Evolutionary conservation across 2,113 vertebrate genomes (phyloP).

Genomic region (Forbesichthys papilliferus): DNA sequence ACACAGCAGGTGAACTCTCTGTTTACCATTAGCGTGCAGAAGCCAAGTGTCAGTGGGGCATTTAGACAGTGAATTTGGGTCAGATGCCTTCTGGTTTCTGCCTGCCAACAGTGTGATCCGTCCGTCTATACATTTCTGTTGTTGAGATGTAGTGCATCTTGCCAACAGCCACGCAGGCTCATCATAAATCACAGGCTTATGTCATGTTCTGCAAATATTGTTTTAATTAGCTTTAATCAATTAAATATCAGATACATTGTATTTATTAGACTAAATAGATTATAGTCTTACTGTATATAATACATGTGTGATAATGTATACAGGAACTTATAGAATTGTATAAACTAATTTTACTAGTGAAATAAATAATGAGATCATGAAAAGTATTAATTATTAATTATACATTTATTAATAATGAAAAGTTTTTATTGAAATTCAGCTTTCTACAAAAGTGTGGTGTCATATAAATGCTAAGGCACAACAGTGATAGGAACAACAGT

Average conservation of each 20-base stretch:
- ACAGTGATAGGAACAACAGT: neutral
- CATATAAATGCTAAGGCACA: neutral
- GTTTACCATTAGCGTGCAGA: slow-evolving; percentile 67
- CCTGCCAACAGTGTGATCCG: neutral
- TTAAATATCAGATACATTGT: no score
- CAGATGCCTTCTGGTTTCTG: neutral
- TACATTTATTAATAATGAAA: neutral
- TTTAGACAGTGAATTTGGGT: slow-evolving; percentile 3
- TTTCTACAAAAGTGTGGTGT: neutral
- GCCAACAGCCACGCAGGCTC: no score
- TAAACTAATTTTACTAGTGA: neutral
- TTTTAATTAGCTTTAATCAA: no score
- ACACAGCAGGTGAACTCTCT: slow-evolving; percentile 52
- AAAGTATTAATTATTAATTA: no score
- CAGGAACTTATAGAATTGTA: no score
- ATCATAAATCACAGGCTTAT: no score
- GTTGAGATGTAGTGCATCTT: neutral
- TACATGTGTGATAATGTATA: neutral
- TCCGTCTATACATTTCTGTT: neutral
- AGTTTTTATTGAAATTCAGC: slow-evolving; percentile 11
- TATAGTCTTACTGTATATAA: no score
- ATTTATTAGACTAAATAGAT: no score
- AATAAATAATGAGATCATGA: neutral
- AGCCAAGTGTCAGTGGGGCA: slow-evolving; percentile 27
- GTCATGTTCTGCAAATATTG: no score